Conservation (phyloP, 2,888 invertebrate genomes). For the Lasioglossum morio region DNA sequence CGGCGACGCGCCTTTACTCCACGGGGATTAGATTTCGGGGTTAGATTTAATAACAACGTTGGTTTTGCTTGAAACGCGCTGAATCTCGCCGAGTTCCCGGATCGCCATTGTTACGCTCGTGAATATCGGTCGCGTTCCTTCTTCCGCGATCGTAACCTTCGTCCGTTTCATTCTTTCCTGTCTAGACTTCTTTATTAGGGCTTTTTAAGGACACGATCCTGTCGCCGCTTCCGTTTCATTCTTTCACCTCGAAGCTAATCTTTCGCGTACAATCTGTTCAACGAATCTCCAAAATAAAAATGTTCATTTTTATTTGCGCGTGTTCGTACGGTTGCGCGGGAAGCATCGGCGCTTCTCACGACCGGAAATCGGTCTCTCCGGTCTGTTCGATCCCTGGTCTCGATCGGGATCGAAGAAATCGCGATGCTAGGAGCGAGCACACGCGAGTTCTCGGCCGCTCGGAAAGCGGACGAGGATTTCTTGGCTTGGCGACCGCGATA, state of each 20-base stretch:
- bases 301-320: no score
- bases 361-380: neutral
- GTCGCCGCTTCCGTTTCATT: neutral
- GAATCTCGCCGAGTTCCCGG: constrained; percentile 17
- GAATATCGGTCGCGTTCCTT: neutral
- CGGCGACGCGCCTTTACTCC: neutral
- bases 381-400: neutral
- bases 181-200: neutral
- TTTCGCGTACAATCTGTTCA: no score
- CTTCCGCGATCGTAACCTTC: neutral
- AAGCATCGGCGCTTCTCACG: no score
- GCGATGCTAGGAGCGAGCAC: neutral
- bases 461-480: constrained; percentile 8
- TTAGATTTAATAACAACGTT: neutral
- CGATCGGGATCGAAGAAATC: constrained; percentile 1
- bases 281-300: no score
- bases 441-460: neutral
- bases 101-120: neutral
- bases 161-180: neutral
- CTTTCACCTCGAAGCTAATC: neutral
- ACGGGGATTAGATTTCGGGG: neutral
- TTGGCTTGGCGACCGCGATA: constrained; percentile 29
- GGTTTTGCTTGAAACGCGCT: neutral
- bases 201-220: neutral
- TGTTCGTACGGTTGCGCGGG: neutral